Base-by-base conservation (phyloP, 2,888 invertebrate species). In the Crematogaster levior region DNA sequence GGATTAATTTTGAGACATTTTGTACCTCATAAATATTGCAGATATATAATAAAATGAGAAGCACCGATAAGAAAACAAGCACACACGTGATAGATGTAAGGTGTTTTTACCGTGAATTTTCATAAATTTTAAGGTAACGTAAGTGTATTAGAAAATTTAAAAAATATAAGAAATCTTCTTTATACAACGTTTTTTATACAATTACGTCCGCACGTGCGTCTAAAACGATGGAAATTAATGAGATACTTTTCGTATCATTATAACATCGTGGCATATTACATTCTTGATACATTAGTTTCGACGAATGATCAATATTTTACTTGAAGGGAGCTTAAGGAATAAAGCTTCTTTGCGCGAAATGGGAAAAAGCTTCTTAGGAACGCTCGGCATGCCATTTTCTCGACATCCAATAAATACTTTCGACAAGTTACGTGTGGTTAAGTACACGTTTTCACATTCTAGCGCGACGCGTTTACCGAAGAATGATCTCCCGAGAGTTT, bases 401-500 rank as follows among this genome's bases (percentile, higher is more conserved):
- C 21, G 43, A 56, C 77, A 70, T 77, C 40, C 43, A 34, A 79
- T 79, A 79, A 72, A 56, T 79, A 79, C 74, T 73, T 79, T 79
- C 73, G 74, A 73, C 73, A 56, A 56, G 43, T 70, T 72, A 77
- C 30, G 73, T 56, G 73, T 7, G 73, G 77, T 56, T 79, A 79
- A 73, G 74, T 79, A 79, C 21, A 79, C 77, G 56, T 79, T 79
- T 73, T 79, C 73, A 79, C 77, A 73, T 79, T 51, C 27, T 72
- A 27, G n/a, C 34, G 60, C 7, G 81, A 7, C 10, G 46, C 63
- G 48, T 56, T 24, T 34, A 73, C 72, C 15, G 30, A 80, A 77
- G 30, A 61, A 87, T 86, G 70, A 81, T 60, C 65, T 51, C 79
- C 40, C 40, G 12, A 63, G 61, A 80, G 70, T 68, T 68, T 86